Conservation (phyloP, 2,888 invertebrate species). For the Tinea trinotella region DNA sequence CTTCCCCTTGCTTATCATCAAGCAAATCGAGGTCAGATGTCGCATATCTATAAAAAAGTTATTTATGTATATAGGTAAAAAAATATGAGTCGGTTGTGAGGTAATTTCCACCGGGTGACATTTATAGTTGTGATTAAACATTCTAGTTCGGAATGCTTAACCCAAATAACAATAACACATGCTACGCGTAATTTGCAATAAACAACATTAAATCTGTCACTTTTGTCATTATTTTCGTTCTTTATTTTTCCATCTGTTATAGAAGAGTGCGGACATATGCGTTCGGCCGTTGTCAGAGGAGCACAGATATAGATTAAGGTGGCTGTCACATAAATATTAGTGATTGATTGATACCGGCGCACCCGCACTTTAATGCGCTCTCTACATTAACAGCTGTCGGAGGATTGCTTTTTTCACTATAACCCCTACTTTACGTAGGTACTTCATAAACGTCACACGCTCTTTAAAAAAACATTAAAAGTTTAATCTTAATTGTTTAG, state of each 20-base stretch:
- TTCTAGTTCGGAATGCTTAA: neutral
- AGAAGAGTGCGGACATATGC: neutral
- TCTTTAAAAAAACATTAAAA: neutral
- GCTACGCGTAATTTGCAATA: constrained; percentile 2
- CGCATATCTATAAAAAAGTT: too few species aligned
- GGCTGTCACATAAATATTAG: constrained; percentile 63
- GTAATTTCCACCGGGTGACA: too few species aligned
- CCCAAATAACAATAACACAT: constrained; percentile 3
- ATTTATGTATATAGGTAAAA: too few species aligned
- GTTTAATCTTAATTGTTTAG: neutral
- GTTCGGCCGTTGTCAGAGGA: constrained; percentile 27
- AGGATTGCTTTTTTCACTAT: constrained; percentile 19
- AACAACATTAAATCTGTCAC: constrained; percentile 12
- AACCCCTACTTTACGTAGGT: constrained; percentile 1
- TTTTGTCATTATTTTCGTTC: neutral
- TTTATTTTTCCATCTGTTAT: constrained; percentile 5
- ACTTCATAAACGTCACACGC: neutral
- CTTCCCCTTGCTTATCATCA: too few species aligned
- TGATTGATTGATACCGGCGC: constrained; percentile 62
- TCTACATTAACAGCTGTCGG: constrained; percentile 60
- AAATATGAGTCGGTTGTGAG: too few species aligned
- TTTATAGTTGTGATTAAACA: too few species aligned
- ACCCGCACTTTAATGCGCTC: constrained; percentile 52
- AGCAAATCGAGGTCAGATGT: too few species aligned
- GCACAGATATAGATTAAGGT: constrained; percentile 44